Percentiles rank a stretch among this genome's conserved stretches.
phyloP scores from a whole-genome alignment of 2,888 invertebrate species.

The Acholoe squamosa region DNA sequence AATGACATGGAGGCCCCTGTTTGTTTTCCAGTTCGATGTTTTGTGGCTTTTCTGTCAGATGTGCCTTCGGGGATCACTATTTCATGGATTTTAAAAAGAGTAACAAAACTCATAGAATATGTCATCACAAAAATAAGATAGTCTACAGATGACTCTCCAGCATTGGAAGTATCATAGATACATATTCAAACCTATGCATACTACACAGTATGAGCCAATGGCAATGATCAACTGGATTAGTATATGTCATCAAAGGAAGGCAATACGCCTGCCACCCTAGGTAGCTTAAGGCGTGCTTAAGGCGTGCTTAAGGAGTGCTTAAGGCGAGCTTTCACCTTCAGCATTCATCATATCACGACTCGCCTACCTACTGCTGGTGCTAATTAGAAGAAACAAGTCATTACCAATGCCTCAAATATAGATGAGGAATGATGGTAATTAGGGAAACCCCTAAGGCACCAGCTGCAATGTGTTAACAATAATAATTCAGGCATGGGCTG shows the following conservation, averaged over 20 bases:
- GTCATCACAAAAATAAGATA: too few relatives aligned
- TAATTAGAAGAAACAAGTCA: background rate
- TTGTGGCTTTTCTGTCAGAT: background rate
- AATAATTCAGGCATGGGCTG: background rate
- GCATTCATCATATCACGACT: background rate
- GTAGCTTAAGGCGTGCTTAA: background rate
- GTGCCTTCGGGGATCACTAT: background rate
- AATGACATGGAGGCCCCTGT: background rate
- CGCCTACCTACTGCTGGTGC: background rate
- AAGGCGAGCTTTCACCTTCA: background rate
- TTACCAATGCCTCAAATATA: background rate
- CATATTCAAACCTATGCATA: too few relatives aligned
- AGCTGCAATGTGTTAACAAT: background rate
- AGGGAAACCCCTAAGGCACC: background rate
- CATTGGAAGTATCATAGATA: too few relatives aligned
- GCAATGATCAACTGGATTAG: too few relatives aligned
- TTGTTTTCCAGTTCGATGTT: background rate
- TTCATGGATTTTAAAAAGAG: slow-evolving; percentile 21
- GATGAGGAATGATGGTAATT: background rate
- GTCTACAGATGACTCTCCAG: too few relatives aligned
- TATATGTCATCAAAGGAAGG: background rate
- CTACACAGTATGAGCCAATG: too few relatives aligned
- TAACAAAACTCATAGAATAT: too few relatives aligned
- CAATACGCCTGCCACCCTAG: background rate
- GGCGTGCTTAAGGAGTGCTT: too few relatives aligned